Conservation (phyloP, 2,113 vertebrate genomes). For the Apeltes quadracus region DNA sequence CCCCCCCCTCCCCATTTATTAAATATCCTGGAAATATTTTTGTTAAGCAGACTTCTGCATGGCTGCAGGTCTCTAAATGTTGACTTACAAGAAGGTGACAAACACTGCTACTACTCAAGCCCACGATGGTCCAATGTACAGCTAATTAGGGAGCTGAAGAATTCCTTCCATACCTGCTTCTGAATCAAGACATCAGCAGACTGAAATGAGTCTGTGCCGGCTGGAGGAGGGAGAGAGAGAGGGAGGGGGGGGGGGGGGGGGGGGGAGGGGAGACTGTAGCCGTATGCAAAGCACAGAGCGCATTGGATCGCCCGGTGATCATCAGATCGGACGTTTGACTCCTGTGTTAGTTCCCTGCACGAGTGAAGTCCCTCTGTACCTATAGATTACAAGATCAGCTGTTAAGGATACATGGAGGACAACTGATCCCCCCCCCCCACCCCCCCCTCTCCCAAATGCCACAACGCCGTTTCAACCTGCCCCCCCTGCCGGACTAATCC, state of each 20-base stretch:
- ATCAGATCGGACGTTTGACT: conserved; percentile 34
- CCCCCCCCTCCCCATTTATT: background rate
- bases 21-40: background rate
- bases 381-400: conserved; percentile 35
- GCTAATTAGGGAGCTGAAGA: conserved; percentile 52
- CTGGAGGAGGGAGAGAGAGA: conserved; percentile 38
- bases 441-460: conserved; percentile 41
- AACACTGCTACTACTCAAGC: conserved; percentile 10
- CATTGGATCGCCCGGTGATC: conserved; percentile 39
- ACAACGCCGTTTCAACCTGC: conserved; percentile 59
- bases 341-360: background rate
- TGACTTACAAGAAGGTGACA: conserved; percentile 17
- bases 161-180: conserved; percentile 61
- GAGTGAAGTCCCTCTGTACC: conserved; percentile 23
- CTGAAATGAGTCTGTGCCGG: conserved; percentile 65
- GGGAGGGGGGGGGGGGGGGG: background rate
- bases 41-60: background rate
- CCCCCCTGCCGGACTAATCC: conserved; percentile 55
- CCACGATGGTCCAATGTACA: conserved; percentile 41
- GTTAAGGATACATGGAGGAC: conserved; percentile 13
- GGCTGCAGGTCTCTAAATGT: conserved; percentile 3
- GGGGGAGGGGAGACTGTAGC: conserved; percentile 11
- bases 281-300: conserved; percentile 27
- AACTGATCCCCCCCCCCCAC: background rate
- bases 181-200: conserved; percentile 71